Conservation (phyloP, 2,113 vertebrate species). For the Tachycineta bicolor region DNA sequence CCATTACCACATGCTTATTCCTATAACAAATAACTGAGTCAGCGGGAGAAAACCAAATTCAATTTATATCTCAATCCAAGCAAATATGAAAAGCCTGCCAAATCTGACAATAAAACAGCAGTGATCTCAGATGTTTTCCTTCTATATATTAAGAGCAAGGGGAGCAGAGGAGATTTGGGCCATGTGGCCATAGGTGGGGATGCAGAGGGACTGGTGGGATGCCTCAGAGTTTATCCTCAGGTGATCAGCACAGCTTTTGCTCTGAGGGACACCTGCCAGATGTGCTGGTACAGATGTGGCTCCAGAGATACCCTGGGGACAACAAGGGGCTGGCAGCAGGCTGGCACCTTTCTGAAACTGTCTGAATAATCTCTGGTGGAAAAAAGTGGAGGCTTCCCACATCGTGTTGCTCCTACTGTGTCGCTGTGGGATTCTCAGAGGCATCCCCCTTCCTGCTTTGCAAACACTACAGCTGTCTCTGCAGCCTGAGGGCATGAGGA, state of each 20-base stretch:
- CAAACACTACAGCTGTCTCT: background rate
- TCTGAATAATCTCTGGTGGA: background rate
- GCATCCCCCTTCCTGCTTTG: background rate
- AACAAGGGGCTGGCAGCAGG: background rate
- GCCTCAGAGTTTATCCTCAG: background rate
- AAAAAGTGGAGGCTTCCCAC: background rate
- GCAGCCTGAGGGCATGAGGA: background rate
- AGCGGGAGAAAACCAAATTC: constrained; percentile 61
- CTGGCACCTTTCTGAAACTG: background rate
- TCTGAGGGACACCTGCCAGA: background rate
- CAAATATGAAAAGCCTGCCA: constrained; percentile 63
- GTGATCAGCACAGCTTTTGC: background rate
- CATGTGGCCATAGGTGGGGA: fast-evolving
- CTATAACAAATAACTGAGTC: constrained; percentile 64
- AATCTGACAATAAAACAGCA: constrained; percentile 25
- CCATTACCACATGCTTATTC: constrained; percentile 42
- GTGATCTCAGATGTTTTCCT: constrained; percentile 40
- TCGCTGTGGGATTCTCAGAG: background rate
- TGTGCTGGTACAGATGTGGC: background rate
- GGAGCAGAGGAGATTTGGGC: background rate
- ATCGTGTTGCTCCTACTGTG: background rate
- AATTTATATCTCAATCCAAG: constrained; percentile 64
- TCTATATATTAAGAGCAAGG: background rate
- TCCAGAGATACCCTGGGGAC: background rate
- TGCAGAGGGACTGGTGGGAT: background rate